These are phyloP conservation scores for Myiozetetes cayanensis DNA, from an alignment of 2,113 vertebrate species.

Conservation along the genomic window DNA sequence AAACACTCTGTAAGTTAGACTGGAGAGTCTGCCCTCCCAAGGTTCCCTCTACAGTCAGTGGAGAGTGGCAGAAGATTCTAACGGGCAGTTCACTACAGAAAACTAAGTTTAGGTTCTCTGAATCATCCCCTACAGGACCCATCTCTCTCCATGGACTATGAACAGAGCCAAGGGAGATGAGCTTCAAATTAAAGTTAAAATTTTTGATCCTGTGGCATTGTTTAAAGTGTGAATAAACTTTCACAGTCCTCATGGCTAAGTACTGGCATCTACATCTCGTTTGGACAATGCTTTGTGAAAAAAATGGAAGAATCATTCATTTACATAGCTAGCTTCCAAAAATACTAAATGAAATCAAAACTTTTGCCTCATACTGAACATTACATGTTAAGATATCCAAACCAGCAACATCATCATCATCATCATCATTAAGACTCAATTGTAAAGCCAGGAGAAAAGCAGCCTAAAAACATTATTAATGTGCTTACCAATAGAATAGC, in stretches of 20 bases:
- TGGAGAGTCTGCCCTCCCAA: neutral
- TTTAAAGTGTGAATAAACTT: neutral
- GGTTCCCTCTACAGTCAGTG: neutral
- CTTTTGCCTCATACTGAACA: neutral
- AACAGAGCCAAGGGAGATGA: neutral
- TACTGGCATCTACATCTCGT: neutral
- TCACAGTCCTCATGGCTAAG: neutral
- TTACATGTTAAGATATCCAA: neutral
- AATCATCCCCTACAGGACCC: neutral
- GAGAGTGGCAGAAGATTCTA: neutral
- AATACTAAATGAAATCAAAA: neutral
- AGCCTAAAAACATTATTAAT: neutral
- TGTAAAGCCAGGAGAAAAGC: neutral
- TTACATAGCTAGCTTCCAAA: neutral
- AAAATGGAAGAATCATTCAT: neutral
- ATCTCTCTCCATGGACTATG: fast-evolving
- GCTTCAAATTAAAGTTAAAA: neutral
- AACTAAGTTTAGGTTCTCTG: neutral
- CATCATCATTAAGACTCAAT: neutral
- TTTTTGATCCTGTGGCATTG: neutral
- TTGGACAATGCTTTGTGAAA: neutral
- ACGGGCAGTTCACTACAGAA: neutral
- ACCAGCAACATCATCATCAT: neutral
- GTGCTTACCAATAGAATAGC: neutral
- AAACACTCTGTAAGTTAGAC: neutral